These are phyloP conservation scores for Vandiemenella viatica DNA, from an alignment of 2,888 invertebrate genomes.

Conservation along the genomic window DNA sequence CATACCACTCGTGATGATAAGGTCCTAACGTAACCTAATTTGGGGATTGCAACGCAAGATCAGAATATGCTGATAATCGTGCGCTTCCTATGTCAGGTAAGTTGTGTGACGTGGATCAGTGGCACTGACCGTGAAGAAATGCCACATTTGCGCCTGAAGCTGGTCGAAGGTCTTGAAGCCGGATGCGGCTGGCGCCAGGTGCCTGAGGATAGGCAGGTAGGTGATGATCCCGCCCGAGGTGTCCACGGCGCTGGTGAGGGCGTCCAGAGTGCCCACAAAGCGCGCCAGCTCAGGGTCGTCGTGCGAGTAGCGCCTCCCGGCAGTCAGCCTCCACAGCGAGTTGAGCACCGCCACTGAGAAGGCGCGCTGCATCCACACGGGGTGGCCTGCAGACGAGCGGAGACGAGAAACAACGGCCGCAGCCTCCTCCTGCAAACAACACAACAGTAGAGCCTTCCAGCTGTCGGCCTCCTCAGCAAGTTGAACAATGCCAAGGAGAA, in stretches of 20 bases:
- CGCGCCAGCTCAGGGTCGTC: slow-evolving; percentile 9
- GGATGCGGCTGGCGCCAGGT: slow-evolving; percentile 6
- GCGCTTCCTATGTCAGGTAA: too few relatives aligned
- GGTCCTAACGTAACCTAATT: too few relatives aligned
- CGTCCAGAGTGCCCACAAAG: slow-evolving; percentile 9
- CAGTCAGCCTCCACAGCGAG: slow-evolving; percentile 70
- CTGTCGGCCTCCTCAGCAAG: too few relatives aligned
- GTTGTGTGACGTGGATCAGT: too few relatives aligned
- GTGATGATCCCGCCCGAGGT: slow-evolving; percentile 13
- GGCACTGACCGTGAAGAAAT: slow-evolving; percentile 10
- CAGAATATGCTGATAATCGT: too few relatives aligned
- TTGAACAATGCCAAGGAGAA: too few relatives aligned
- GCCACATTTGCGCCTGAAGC: slow-evolving; percentile 11
- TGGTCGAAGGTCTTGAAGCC: slow-evolving; percentile 9
- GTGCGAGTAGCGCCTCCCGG: slow-evolving; percentile 33
- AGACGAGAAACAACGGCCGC: slow-evolving; percentile 2
- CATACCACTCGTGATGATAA: too few relatives aligned
- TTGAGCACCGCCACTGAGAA: slow-evolving; percentile 54
- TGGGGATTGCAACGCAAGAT: too few relatives aligned
- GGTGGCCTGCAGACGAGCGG: background rate
- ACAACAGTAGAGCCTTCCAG: too few relatives aligned
- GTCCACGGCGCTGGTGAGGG: slow-evolving; percentile 5
- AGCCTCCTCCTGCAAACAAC: slow-evolving; percentile 12
- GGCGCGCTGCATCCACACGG: slow-evolving; percentile 10
- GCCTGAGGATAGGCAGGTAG: slow-evolving; percentile 9